phyloP scores from a whole-genome alignment of 1,140 invertebrate species.

The Leptopilina clavipes region DNA sequence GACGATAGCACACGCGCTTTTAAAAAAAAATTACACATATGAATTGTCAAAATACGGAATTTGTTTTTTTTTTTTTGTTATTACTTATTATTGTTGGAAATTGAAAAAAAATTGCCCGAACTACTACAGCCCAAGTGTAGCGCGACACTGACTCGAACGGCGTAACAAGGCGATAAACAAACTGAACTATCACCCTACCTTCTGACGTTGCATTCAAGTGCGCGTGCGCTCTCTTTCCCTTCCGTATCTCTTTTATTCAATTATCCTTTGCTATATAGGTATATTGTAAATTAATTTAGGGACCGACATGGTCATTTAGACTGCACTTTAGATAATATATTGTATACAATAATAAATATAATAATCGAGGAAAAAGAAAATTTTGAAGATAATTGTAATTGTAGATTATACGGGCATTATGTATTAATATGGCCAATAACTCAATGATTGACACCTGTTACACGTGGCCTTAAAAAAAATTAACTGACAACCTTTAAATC shows the following conservation, averaged over 20 bases:
- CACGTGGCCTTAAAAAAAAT: too few relatives aligned
- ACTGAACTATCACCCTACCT: constrained; percentile 65
- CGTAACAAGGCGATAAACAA: constrained; percentile 73
- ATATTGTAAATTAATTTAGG: constrained; percentile 27
- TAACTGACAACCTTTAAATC: too few relatives aligned
- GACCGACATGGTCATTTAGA: constrained; percentile 17
- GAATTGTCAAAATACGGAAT: constrained; percentile 38
- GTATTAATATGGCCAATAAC: too few relatives aligned
- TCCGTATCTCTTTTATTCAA: constrained; percentile 38
- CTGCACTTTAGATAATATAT: constrained; percentile 23
- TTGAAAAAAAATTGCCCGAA: constrained; percentile 46
- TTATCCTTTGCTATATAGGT: neutral
- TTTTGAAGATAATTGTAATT: constrained; percentile 8
- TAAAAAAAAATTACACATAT: constrained; percentile 19
- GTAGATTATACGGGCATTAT: too few relatives aligned
- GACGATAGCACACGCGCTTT: constrained; percentile 12
- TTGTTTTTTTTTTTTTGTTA: neutral
- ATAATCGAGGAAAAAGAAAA: neutral
- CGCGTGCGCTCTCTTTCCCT: constrained; percentile 24
- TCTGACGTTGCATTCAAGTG: constrained; percentile 35
- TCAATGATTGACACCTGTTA: too few relatives aligned
- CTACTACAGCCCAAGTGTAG: constrained; percentile 61
- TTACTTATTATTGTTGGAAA: too few relatives aligned
- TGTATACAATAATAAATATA: constrained; percentile 20
- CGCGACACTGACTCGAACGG: constrained; percentile 68